Conservation (phyloP, 2,888 invertebrate genomes). For the Vandiemenella viatica region DNA sequence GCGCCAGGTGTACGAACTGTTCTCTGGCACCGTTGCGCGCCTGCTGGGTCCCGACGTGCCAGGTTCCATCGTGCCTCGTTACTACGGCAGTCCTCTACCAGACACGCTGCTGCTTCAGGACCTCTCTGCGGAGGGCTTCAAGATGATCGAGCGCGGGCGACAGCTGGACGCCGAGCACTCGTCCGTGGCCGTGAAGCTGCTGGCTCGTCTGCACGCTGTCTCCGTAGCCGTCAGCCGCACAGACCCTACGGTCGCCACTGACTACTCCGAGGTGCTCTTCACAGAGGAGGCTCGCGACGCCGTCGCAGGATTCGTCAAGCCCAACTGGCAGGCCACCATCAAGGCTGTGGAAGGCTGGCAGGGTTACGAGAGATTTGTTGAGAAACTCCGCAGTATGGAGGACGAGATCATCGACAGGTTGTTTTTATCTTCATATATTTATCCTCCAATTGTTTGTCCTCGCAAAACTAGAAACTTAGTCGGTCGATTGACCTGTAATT, state of each 20-base stretch:
- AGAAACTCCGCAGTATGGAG: neutral
- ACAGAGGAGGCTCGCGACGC: neutral
- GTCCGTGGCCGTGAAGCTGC: conserved; percentile 3
- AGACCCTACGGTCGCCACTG: conserved; percentile 1
- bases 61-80: neutral
- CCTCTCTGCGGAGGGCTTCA: conserved; percentile 3
- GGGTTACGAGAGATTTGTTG: neutral
- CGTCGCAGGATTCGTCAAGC: neutral
- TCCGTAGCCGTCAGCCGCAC: conserved; percentile 1
- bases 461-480: no score
- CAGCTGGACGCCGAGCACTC: conserved; percentile 8
- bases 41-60: neutral
- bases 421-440: no score
- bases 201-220: conserved; percentile 9
- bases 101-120: conserved; percentile 10
- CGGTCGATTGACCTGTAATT: no score
- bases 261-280: neutral
- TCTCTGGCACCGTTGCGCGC: neutral
- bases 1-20: conserved; percentile 3
- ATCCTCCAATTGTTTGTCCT: no score
- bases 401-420: neutral
- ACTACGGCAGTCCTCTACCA: conserved; percentile 1
- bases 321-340: neutral
- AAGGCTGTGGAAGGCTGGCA: neutral
- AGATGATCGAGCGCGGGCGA: conserved; percentile 2